A percentile compares a stretch with the other conserved stretches of the same genome.
Conservation (phyloP, 1,140 invertebrate genomes). For the Holcopasites calliopsidis region DNA sequence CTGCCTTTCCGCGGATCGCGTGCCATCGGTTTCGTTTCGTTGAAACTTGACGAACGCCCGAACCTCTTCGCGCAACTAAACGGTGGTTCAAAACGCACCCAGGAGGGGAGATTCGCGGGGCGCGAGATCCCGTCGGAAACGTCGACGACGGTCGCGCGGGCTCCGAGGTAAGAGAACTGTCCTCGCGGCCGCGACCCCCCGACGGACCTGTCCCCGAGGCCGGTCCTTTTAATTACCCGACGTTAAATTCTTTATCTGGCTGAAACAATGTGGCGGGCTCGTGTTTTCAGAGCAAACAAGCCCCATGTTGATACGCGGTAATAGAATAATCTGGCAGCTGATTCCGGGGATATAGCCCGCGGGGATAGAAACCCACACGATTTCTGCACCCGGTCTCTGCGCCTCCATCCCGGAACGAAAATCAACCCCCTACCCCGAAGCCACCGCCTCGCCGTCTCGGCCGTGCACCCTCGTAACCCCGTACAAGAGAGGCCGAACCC, state of each 20-base stretch:
- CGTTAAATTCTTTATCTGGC: conserved; percentile 80
- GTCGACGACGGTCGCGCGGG: not conserved
- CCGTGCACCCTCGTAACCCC: conserved; percentile 57
- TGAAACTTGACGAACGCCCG: too few species aligned
- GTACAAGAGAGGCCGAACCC: conserved; percentile 42
- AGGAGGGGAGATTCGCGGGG: conserved; percentile 59
- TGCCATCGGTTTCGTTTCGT: too few species aligned
- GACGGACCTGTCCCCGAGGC: conserved; percentile 55
- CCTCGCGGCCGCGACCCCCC: not conserved
- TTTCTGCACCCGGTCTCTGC: conserved; percentile 69
- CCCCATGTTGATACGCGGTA: conserved; percentile 81
- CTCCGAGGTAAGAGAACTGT: conserved; percentile 14
- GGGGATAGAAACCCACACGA: conserved; percentile 76
- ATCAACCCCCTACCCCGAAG: conserved; percentile 70
- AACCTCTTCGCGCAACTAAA: not conserved
- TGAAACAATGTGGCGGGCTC: conserved; percentile 79
- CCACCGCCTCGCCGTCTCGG: conserved; percentile 43
- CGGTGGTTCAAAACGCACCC: conserved; percentile 60
- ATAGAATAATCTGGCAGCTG: conserved; percentile 82
- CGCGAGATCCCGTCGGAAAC: conserved; percentile 46
- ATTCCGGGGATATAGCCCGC: conserved; percentile 79
- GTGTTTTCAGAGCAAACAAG: conserved; percentile 80
- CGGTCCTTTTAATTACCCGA: conserved; percentile 78
- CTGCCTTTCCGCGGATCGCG: too few species aligned
- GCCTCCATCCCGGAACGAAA: conserved; percentile 69